These are phyloP conservation scores for Gambusia yucatana DNA, from an alignment of 2,797 vertebrate genomes.

Conservation along the genomic window DNA sequence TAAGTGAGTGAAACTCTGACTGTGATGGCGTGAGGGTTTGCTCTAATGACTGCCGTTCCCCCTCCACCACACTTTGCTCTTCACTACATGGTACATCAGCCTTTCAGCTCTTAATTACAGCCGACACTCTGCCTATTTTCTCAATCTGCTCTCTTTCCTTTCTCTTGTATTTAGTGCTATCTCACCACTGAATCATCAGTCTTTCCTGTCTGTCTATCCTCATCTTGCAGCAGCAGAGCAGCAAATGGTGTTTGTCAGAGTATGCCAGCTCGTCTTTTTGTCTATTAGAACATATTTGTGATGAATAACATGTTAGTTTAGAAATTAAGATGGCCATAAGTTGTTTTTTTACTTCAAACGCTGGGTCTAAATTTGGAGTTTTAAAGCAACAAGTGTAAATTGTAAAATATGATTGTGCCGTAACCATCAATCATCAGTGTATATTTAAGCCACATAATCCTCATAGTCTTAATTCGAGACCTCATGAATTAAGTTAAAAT, in stretches of 20 bases:
- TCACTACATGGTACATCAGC: conserved; percentile 31
- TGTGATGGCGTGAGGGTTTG: conserved; percentile 24
- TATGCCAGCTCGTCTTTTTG: conserved; percentile 12
- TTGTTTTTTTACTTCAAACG: neutral
- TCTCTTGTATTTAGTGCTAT: conserved; percentile 23
- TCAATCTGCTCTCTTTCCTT: conserved; percentile 24
- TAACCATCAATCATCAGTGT: neutral
- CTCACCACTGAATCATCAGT: conserved; percentile 29
- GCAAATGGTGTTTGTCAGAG: conserved; percentile 37
- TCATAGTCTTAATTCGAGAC: neutral
- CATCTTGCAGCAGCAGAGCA: conserved; percentile 3
- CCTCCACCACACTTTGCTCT: conserved; percentile 39
- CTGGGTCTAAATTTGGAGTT: neutral
- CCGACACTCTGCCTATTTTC: conserved; percentile 35
- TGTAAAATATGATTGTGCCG: neutral
- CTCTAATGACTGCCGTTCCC: conserved; percentile 30
- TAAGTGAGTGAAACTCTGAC: conserved; percentile 31
- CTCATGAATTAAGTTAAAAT: neutral
- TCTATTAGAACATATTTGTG: conserved; percentile 1
- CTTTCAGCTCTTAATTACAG: conserved; percentile 55
- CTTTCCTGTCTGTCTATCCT: conserved; percentile 13
- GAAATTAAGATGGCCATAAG: conserved; percentile 3
- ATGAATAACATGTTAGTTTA: conserved; percentile 13
- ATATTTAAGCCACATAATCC: neutral
- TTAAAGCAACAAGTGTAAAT: neutral